Conservation (phyloP, 2,797 vertebrate genomes). For the Phoxinus dragarum region DNA sequence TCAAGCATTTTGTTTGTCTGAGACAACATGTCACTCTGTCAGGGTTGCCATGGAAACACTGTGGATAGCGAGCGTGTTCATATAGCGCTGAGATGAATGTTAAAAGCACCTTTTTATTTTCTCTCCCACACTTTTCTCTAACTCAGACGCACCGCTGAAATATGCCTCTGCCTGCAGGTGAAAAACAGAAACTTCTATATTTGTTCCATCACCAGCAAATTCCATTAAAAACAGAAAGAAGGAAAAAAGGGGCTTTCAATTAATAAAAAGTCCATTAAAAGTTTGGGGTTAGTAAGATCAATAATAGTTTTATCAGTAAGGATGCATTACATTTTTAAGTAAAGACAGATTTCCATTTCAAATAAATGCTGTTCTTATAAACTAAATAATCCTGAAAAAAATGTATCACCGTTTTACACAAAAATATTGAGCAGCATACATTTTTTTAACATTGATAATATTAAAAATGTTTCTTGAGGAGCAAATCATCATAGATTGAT, state of each 20-base stretch:
- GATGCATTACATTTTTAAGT: not conserved
- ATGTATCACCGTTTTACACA: too few species aligned
- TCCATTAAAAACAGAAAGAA: not conserved
- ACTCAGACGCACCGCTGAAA: conserved; percentile 8
- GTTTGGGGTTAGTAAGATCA: not conserved
- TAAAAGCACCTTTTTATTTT: conserved; percentile 13
- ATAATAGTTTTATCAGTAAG: too few species aligned
- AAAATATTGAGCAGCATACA: too few species aligned
- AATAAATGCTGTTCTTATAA: not conserved
- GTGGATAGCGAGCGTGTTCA: conserved; percentile 52
- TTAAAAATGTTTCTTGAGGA: too few species aligned
- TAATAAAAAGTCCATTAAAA: not conserved
- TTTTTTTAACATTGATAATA: too few species aligned
- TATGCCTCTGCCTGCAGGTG: not conserved
- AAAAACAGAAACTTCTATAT: conserved; percentile 5
- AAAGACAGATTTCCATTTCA: not conserved
- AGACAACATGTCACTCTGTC: conserved; percentile 40
- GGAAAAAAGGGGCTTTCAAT: not conserved
- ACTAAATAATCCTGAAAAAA: not conserved
- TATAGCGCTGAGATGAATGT: conserved; percentile 24
- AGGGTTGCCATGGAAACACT: conserved; percentile 58
- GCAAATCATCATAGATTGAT: not conserved
- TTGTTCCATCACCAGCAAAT: not conserved
- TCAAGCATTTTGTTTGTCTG: conserved; percentile 46
- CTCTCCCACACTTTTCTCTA: conserved; percentile 26